Evolutionary conservation across 2,888 invertebrate genomes (phyloP).

Genomic region (Caenorhabditis sp.): DNA sequence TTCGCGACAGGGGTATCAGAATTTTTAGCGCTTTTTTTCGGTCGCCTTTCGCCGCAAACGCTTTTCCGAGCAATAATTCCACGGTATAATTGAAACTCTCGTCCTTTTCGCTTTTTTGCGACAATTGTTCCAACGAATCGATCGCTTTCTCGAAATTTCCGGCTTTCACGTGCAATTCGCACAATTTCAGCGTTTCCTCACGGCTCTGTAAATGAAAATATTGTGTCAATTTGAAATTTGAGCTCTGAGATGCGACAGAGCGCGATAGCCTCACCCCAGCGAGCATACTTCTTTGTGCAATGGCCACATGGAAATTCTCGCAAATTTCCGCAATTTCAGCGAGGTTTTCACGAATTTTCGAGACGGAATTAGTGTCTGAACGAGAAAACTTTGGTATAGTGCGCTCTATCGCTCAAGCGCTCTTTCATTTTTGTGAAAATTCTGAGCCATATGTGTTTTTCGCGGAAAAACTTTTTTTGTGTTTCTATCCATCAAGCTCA

Average conservation of each 20-base stretch:
- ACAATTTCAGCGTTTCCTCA: neutral
- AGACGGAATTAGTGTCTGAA: conserved; percentile 6
- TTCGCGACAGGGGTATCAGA: conserved; percentile 37
- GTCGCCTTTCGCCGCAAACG: conserved; percentile 8
- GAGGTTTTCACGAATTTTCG: conserved; percentile 40
- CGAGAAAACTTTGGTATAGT: neutral
- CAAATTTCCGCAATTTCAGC: conserved; percentile 36
- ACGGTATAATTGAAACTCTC: neutral
- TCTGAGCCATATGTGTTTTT: too few relatives aligned
- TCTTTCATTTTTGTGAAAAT: too few relatives aligned
- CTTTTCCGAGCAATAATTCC: neutral
- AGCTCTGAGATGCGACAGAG: neutral
- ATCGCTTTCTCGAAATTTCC: conserved; percentile 8
- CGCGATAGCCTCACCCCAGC: neutral
- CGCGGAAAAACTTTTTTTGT: too few relatives aligned
- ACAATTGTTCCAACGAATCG: too few relatives aligned
- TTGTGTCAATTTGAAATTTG: too few relatives aligned
- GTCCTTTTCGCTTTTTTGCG: too few relatives aligned
- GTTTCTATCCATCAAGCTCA: too few relatives aligned
- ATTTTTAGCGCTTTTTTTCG: conserved; percentile 13
- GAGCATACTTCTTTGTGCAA: conserved; percentile 24
- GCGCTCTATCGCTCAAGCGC: too few relatives aligned
- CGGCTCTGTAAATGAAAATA: neutral
- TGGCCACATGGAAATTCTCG: conserved; percentile 20
- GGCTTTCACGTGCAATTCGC: conserved; percentile 10